Percentiles rank a stretch among this genome's conserved stretches.
phyloP scores from a whole-genome alignment of 2,797 vertebrate species.

The Labeo calbasu region DNA sequence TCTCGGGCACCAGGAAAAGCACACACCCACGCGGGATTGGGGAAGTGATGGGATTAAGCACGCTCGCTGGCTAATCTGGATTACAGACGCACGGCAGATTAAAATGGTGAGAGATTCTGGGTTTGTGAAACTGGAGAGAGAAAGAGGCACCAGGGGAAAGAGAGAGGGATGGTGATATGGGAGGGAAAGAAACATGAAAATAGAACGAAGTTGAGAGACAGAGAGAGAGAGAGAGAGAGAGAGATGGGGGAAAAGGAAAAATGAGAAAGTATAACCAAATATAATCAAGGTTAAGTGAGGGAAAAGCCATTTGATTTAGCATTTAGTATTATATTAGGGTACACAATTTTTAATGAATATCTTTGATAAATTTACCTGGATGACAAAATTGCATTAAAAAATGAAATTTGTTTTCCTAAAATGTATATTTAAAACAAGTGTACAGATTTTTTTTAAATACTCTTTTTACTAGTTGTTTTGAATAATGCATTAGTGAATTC shows the following conservation, averaged over 20 bases:
- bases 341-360: neutral
- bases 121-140: constrained; percentile 59
- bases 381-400: neutral
- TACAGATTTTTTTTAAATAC: neutral
- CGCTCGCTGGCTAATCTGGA: constrained; percentile 81
- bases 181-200: neutral
- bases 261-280: constrained; percentile 23
- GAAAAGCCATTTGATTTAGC: neutral
- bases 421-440: neutral
- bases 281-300: neutral
- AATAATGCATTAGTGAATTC: no score
- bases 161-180: neutral
- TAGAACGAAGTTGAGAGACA: constrained; percentile 38
- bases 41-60: constrained; percentile 81
- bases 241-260: constrained; percentile 43
- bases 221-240: constrained; percentile 50
- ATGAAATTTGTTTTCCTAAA: neutral
- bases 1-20: constrained; percentile 74
- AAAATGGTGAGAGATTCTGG: constrained; percentile 70
- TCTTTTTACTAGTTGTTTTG: no score
- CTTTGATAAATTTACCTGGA: neutral
- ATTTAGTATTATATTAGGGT: neutral
- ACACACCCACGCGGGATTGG: constrained; percentile 75
- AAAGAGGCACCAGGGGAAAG: constrained; percentile 30
- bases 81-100: constrained; percentile 76